Evolutionary conservation across 2,888 invertebrate genomes (phyloP).

Genomic region (Stratiomys singularior): DNA sequence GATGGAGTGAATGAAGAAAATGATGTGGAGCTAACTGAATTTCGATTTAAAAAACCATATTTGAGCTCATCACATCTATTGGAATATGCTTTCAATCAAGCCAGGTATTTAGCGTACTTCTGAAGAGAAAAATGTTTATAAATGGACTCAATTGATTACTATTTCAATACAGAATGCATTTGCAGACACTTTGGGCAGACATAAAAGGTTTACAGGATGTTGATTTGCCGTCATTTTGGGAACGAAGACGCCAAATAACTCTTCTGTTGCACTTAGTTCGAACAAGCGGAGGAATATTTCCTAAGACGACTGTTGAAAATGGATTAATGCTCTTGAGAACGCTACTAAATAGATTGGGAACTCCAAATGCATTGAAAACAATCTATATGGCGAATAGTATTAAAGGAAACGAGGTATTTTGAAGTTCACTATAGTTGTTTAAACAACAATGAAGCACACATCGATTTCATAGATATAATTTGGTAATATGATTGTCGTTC

Average conservation of each 20-base stretch:
- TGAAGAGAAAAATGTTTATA: not conserved
- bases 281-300: not conserved
- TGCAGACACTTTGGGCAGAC: conserved; percentile 59
- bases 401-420: conserved; percentile 58
- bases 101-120: conserved; percentile 58
- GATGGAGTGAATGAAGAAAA: conserved; percentile 46
- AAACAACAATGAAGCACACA: too few relatives aligned
- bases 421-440: too few relatives aligned
- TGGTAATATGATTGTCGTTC: too few relatives aligned
- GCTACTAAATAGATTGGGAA: conserved; percentile 4
- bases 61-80: conserved; percentile 53
- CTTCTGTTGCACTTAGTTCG: conserved; percentile 9
- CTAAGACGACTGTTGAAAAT: not conserved
- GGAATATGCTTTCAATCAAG: conserved; percentile 57
- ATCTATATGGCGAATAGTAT: conserved; percentile 55
- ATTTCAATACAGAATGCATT: conserved; percentile 59
- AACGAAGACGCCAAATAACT: conserved; percentile 27
- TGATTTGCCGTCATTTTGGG: conserved; percentile 12
- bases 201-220: conserved; percentile 51
- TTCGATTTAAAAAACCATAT: conserved; percentile 56
- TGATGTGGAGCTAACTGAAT: conserved; percentile 54
- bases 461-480: too few relatives aligned
- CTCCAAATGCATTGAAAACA: conserved; percentile 49
- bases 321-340: not conserved
- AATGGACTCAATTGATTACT: not conserved